phyloP scores from a whole-genome alignment of 2,113 vertebrate genomes.

The Proteles cristata region DNA sequence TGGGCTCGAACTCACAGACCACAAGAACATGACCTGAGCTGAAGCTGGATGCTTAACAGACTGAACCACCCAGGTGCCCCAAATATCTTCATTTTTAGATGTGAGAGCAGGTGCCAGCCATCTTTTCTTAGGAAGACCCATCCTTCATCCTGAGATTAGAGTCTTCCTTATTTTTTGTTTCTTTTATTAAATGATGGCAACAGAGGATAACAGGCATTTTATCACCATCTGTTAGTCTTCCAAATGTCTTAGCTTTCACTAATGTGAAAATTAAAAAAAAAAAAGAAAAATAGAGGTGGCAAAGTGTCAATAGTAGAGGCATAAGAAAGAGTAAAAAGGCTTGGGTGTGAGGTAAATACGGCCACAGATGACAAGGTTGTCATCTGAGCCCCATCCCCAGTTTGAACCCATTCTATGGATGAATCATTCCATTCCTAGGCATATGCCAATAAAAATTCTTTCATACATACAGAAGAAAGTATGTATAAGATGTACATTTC shows the following conservation, averaged over 20 bases:
- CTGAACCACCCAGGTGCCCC: no score
- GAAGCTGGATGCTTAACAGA: no score
- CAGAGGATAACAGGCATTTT: background rate
- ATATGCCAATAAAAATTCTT: background rate
- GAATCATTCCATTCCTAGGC: background rate
- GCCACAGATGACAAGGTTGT: background rate
- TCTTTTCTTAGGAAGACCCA: background rate
- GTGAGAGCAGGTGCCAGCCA: background rate
- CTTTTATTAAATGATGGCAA: conserved; percentile 34
- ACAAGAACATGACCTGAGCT: no score
- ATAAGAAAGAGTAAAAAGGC: background rate
- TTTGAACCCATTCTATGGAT: background rate
- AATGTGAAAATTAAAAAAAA: background rate
- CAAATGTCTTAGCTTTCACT: background rate
- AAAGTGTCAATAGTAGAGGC: background rate
- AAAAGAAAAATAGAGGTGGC: background rate
- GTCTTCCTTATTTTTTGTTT: background rate
- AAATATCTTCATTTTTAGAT: conserved; percentile 40
- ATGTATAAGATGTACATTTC: background rate
- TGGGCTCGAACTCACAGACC: no score
- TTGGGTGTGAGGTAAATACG: background rate
- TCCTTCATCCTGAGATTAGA: background rate
- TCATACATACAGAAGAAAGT: background rate
- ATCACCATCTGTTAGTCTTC: background rate
- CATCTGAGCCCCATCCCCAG: background rate